These are phyloP conservation scores for Drosophila rhopaloa DNA, from an alignment of 1,140 invertebrate genomes.

Conservation along the genomic window DNA sequence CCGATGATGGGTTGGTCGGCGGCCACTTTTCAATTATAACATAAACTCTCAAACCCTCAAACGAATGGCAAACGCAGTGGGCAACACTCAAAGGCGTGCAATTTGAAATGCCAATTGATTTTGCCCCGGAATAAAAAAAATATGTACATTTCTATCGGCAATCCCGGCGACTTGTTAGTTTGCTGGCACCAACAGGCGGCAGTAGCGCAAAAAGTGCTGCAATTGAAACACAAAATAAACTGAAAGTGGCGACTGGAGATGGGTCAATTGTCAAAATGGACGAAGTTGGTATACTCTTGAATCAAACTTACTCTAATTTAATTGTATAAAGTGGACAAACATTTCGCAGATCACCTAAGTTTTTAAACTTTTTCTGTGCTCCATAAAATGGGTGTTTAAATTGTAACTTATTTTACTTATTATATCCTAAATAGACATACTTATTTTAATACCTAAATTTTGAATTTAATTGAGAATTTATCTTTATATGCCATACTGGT, in stretches of 20 bases:
- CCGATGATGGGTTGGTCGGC: constrained; percentile 2
- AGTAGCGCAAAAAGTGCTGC: constrained; percentile 25
- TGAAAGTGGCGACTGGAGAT: constrained; percentile 10
- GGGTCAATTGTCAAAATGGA: not conserved
- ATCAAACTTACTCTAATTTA: not conserved
- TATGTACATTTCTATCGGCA: constrained; percentile 42
- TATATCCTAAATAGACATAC: no score
- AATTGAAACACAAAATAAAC: constrained; percentile 31
- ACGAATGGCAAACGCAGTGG: constrained; percentile 55
- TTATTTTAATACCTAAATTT: no score
- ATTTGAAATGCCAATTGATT: constrained; percentile 82
- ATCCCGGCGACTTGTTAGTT: constrained; percentile 43
- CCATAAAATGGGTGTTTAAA: no score
- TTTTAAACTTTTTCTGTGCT: no score
- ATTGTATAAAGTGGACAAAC: no score
- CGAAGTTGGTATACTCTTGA: constrained; percentile 28
- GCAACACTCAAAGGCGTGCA: constrained; percentile 72
- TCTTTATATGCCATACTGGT: no score
- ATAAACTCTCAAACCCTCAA: constrained; percentile 46
- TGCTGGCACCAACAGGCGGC: constrained; percentile 15
- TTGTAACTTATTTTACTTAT: no score
- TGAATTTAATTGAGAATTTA: no score
- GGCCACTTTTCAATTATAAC: constrained; percentile 76
- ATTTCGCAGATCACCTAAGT: no score
- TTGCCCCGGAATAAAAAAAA: constrained; percentile 51